Percentiles rank a stretch among this genome's conserved stretches.
Evolutionary conservation across 2,113 vertebrate species (phyloP).

Genomic region (Microcebus griseorufus): DNA sequence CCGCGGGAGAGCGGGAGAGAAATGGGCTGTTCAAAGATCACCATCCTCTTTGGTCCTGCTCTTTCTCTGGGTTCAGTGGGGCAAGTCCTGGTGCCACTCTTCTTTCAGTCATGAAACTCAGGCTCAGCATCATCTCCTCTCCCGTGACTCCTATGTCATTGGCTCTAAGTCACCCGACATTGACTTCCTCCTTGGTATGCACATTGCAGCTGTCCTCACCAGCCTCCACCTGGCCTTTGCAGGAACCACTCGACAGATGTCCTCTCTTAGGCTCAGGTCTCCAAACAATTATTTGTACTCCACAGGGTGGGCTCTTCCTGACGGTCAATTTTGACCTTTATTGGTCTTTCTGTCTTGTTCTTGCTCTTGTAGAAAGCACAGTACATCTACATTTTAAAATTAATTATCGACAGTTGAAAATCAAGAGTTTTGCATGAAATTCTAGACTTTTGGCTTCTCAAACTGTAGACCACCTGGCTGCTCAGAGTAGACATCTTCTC

Average conservation of each 20-base stretch:
- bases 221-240: neutral
- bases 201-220: neutral
- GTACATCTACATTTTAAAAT: neutral
- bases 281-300: accelerated
- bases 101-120: neutral
- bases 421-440: neutral
- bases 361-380: neutral
- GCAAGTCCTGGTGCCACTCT: accelerated
- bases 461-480: neutral
- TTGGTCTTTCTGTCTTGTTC: neutral
- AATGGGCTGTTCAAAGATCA: neutral
- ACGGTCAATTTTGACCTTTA: neutral
- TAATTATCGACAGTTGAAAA: neutral
- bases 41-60: neutral
- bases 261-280: neutral
- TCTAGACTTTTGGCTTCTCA: neutral
- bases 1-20: accelerated
- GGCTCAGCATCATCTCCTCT: neutral
- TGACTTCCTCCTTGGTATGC: neutral
- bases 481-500: neutral
- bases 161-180: neutral
- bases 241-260: neutral
- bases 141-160: accelerated
- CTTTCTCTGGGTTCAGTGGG: neutral
- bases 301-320: neutral